These are phyloP conservation scores for Rousettus madagascariensis DNA, from an alignment of 2,797 vertebrate genomes.

Conservation along the genomic window DNA sequence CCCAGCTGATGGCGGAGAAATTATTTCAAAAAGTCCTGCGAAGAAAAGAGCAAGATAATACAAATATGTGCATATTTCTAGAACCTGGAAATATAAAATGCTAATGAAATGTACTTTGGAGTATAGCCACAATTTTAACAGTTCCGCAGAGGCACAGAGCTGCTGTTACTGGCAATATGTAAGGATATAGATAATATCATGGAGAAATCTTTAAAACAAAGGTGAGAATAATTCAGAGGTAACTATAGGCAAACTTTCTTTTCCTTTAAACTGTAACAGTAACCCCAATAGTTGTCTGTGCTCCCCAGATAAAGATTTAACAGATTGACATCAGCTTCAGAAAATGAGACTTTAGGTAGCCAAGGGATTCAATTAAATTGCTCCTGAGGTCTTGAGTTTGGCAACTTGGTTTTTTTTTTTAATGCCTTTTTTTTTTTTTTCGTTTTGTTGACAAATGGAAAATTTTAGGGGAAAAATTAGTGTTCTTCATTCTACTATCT, in stretches of 20 bases:
- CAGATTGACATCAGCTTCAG: not conserved
- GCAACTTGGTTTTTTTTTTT: not conserved
- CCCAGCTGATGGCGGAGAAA: not conserved
- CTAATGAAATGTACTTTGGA: not conserved
- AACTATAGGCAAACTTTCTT: not conserved
- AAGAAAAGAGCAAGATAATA: not conserved
- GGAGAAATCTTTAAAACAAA: conserved; percentile 33
- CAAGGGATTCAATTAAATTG: not conserved
- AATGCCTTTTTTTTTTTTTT: not conserved
- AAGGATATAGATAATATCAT: not conserved
- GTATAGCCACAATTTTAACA: not conserved
- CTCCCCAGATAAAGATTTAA: not conserved
- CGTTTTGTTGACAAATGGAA: not conserved
- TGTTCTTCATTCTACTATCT: not conserved
- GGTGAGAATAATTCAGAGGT: not conserved
- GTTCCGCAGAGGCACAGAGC: not conserved
- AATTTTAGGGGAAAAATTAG: not conserved
- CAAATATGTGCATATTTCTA: not conserved
- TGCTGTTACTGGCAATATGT: not conserved
- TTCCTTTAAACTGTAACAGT: not conserved
- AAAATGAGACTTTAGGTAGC: not conserved
- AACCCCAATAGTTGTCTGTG: not conserved
- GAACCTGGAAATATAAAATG: not conserved
- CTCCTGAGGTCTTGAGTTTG: not conserved
- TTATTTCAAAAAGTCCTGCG: not conserved